Base-by-base conservation (phyloP, 1,140 invertebrate species). In the Hyphantria cunea region DNA sequence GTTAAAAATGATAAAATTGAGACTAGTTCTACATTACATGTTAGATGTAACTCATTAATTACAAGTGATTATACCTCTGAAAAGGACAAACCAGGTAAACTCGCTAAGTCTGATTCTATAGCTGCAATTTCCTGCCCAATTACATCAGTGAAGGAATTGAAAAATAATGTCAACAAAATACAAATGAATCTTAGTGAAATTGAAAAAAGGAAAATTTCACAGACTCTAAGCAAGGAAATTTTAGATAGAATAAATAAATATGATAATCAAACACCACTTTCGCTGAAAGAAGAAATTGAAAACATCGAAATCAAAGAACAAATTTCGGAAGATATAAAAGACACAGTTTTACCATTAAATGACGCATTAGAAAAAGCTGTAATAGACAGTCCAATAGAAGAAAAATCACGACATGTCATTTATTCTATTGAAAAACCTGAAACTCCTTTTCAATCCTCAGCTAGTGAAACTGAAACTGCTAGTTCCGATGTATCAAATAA, bases 171-270 rank as follows among this genome's bases (percentile, higher is more conserved):
- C 0, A 91, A 91, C 60, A 82, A 86, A 76, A 76, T 88, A 45
- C 90, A 89, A 76, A 91, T 91, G 84, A 75, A 82, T 39, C 82
- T 94, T 42, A 92, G 92, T 50, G 95, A 96, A 88, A 90, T 91
- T 14, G 95, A 96, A 65, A 96, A 96, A 70, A 94, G 93, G 79
- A 92, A 92, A 64, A 86, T 96, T 42, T 96, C 95, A 0, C 92
- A 94, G 82, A 94, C 92, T 6, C 85, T 96, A 3, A 94, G 95
- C 55, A 93, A 94, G 74, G 95, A 96, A 90, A 91, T 96, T 7
- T 81, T 95, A 52, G 93, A 95, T 64, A 92, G 92, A 80, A 91
- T 94, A 4, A 84, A 79, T 59, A 87, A 87, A 74, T 84, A 84
- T 72, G 93, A 92, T 79, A 91, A 84, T 8, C 84, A 90, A 0